Base-by-base conservation (phyloP, 2,797 vertebrate species). In the Cirrhinus mrigala region DNA sequence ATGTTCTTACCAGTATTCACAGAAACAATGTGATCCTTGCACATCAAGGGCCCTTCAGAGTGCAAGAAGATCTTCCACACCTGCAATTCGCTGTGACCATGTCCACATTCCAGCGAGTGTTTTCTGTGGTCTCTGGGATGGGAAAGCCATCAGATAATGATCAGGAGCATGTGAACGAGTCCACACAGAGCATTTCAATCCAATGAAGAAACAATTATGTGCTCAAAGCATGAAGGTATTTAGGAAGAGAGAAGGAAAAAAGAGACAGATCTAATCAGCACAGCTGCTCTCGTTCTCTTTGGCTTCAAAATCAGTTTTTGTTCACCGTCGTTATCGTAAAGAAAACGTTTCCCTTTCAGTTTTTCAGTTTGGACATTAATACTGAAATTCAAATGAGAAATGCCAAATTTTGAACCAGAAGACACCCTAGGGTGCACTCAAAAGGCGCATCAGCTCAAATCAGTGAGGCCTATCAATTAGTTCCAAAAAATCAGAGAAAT, bases 241-340 rank as follows among this genome's bases (percentile, higher is more conserved):
- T 74, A 62, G 50, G 22, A 76, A 73, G 54, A 81, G 58, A 73
- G 37, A 69, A 83, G 37, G 44, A 62, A 18, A 60, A 50, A 60
- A 1, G 64, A 70, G 68, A 48, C 29, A 75, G 85, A 82, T 87
- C 75, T 79, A 85, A 82, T 87, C 85, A 46, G 56, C 68, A n/a
- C 74, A 83, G 75, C 56, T 83, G 74, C 22, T 71, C 66, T 78
- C 48, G 78, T 48, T 68, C 56, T 46, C 54, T 74, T 37, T 56
- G 40, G 52, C 83, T 79, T 44, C 37, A 48, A 50, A 58, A 18
- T 71, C 14, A 20, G 46, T 27, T 58, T 69, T 52, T 40, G 29
- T 71, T 10, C 20, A 4, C 64, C 44, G 9, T 44, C 9, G 14
- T 20, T 60, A 77, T 68, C 24, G 27, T 6, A n/a, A 78, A 62